Conservation (phyloP, 2,888 invertebrate species). For the Leucoma salicis region DNA sequence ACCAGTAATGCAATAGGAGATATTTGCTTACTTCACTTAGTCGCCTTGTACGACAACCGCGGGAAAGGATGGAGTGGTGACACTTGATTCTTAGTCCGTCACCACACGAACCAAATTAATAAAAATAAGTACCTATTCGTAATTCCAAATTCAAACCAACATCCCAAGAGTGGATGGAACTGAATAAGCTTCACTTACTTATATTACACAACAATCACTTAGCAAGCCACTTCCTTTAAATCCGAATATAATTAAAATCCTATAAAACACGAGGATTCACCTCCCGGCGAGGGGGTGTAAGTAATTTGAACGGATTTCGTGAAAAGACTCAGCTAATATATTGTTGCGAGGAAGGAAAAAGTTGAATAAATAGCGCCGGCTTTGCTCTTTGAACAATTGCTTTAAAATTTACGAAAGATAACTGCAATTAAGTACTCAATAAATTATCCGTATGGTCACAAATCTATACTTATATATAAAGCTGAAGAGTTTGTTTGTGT, state of each 20-base stretch:
- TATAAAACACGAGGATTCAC: constrained; percentile 22
- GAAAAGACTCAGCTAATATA: constrained; percentile 60
- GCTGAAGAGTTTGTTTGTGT: no score
- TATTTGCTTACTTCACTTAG: no score
- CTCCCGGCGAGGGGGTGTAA: constrained; percentile 41
- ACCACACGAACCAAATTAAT: not conserved
- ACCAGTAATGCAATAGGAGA: no score
- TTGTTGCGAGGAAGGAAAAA: constrained; percentile 48
- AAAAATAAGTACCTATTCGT: no score
- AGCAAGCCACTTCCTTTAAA: constrained; percentile 22
- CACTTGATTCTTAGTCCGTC: no score
- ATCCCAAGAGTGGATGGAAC: no score
- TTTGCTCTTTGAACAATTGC: constrained; percentile 49
- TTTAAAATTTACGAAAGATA: constrained; percentile 30
- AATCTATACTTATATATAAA: no score
- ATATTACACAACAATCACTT: constrained; percentile 23
- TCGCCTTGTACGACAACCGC: no score
- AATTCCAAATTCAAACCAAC: no score
- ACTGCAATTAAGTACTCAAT: constrained; percentile 40
- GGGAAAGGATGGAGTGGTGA: no score
- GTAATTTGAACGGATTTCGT: constrained; percentile 60
- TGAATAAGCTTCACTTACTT: not conserved
- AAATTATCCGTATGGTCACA: no score
- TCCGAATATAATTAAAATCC: constrained; percentile 33
- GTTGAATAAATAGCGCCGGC: constrained; percentile 50